Conservation (phyloP, 2,888 invertebrate genomes). For the Diplolepis rosae region DNA sequence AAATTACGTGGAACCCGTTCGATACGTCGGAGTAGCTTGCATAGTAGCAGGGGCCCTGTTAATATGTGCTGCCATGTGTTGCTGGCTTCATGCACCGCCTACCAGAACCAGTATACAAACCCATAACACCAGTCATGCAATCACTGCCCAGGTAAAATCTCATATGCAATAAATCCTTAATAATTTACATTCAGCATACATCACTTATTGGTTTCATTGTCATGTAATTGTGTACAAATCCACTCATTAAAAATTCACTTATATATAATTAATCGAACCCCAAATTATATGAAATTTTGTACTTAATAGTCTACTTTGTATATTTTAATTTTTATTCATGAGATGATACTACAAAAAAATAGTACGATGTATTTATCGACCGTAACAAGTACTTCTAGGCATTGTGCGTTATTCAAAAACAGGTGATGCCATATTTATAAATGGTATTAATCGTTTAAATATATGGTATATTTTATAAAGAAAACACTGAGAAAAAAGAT, state of each 20-base stretch:
- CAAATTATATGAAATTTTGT: neutral
- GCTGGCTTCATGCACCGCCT: conserved; percentile 78
- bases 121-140: conserved; percentile 63
- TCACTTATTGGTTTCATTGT: neutral
- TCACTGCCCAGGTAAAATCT: conserved; percentile 67
- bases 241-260: neutral
- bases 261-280: neutral
- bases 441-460: no score
- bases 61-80: conserved; percentile 84
- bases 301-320: neutral
- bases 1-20: conserved; percentile 82
- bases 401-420: no score
- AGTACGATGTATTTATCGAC: no score
- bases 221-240: neutral
- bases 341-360: no score
- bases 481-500: no score
- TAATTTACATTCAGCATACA: neutral
- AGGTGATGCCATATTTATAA: no score
- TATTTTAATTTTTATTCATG: no score
- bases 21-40: conserved; percentile 84
- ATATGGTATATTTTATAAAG: no score
- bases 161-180: neutral
- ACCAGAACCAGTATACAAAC: conserved; percentile 62
- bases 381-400: no score
- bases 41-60: conserved; percentile 84